Conservation (phyloP, 37 sponge, comb jelly and placozoan species). For the Halisarca cf. caerulea region DNA sequence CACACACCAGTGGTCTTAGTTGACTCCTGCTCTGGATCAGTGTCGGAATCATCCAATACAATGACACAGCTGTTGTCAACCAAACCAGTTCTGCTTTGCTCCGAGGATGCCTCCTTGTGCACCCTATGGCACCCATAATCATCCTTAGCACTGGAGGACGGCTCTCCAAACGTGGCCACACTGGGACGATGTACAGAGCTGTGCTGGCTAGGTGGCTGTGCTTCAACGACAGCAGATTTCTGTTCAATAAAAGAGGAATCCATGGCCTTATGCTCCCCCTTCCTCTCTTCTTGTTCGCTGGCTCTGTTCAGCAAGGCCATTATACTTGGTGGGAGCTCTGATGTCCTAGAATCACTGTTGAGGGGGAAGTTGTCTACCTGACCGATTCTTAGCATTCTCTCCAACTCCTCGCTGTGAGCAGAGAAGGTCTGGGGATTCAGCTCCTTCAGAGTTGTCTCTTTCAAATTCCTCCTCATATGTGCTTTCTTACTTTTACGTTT, state of each 20-base stretch:
- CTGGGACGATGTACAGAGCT: not conserved
- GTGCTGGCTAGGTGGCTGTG: not conserved
- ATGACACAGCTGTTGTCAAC: not conserved
- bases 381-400: conserved; percentile 60
- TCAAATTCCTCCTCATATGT: conserved; percentile 37
- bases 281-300: not conserved
- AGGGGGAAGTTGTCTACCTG: conserved; percentile 26
- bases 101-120: not conserved
- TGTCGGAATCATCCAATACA: conserved; percentile 42
- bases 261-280: no score
- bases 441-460: conserved; percentile 51
- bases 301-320: conserved; percentile 4
- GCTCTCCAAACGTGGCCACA: not conserved
- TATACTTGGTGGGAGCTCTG: not conserved
- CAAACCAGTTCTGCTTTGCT: not conserved
- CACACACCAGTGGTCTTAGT: not conserved
- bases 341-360: not conserved
- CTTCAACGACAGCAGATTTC: no score
- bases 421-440: conserved; percentile 69
- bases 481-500: conserved; percentile 27
- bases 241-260: no score
- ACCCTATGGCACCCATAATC: not conserved
- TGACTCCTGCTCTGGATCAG: conserved; percentile 14
- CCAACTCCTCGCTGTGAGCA: conserved; percentile 76
- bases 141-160: not conserved